Conservation (phyloP, 2,888 invertebrate genomes). For the Pristionchus mayeri region DNA sequence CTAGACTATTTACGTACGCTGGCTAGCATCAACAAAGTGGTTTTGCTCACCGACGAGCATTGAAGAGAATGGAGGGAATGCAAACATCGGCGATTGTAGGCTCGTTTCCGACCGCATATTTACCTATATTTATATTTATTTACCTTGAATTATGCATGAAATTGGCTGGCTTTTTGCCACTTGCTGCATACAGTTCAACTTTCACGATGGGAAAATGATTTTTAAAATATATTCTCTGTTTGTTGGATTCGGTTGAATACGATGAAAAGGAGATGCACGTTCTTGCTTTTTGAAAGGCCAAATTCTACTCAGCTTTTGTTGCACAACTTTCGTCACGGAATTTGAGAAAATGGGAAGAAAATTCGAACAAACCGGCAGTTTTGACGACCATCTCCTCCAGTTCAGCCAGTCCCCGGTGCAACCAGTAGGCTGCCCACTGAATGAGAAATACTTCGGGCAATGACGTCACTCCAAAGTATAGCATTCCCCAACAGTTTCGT, state of each 20-base stretch:
- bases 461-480: too few species aligned
- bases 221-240: too few species aligned
- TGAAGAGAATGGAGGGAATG: constrained; percentile 94
- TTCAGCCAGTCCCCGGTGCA: constrained; percentile 80
- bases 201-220: constrained; percentile 80
- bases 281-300: too few species aligned
- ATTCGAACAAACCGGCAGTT: constrained; percentile 84
- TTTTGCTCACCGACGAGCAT: constrained; percentile 86
- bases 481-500: too few species aligned
- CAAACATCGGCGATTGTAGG: constrained; percentile 95
- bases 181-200: constrained; percentile 84
- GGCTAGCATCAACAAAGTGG: too few species aligned
- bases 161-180: constrained; percentile 84
- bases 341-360: too few species aligned
- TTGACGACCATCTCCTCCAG: constrained; percentile 88
- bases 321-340: too few species aligned
- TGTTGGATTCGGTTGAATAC: too few species aligned
- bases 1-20: too few species aligned
- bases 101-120: constrained; percentile 86
- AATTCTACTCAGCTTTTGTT: too few species aligned
- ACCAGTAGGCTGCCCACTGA: constrained; percentile 68
- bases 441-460: background rate
- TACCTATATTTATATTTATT: constrained; percentile 65
- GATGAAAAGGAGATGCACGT: too few species aligned
- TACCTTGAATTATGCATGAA: too few species aligned